Percentiles rank a stretch among this genome's conserved stretches.
phyloP scores from a whole-genome alignment of 2,797 vertebrate genomes.

The Oryzias dopingdopingensis region DNA sequence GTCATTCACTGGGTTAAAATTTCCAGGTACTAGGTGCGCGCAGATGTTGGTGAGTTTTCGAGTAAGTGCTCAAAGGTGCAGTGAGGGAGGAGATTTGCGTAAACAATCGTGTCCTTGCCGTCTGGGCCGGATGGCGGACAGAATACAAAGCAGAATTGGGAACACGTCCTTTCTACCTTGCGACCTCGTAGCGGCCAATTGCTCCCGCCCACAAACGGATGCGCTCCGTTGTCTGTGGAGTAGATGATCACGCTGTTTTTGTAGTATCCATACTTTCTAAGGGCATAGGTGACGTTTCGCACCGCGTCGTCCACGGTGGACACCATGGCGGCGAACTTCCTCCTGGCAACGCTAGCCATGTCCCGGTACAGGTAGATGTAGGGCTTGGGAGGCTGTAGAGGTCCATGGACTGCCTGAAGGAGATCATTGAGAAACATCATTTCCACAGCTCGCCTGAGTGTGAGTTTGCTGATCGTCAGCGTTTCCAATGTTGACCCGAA shows the following conservation, averaged over 20 bases:
- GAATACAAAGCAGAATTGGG: too few species aligned
- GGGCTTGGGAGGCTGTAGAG: slow-evolving; percentile 88
- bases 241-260: slow-evolving; percentile 90
- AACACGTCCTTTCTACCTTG: slow-evolving; percentile 66
- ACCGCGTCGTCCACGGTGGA: slow-evolving; percentile 95
- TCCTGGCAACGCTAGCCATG: slow-evolving; percentile 87
- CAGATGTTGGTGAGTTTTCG: too few species aligned
- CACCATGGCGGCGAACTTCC: slow-evolving; percentile 93
- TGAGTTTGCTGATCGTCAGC: too few species aligned
- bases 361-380: slow-evolving; percentile 91
- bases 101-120: too few species aligned
- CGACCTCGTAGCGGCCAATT: slow-evolving; percentile 95
- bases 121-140: background rate
- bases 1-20: too few species aligned
- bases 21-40: too few species aligned
- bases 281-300: slow-evolving; percentile 90
- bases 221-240: slow-evolving; percentile 93
- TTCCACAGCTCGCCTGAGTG: background rate
- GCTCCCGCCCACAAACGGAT: slow-evolving; percentile 94
- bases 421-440: background rate
- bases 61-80: too few species aligned
- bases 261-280: slow-evolving; percentile 91
- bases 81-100: too few species aligned
- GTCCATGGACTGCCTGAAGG: slow-evolving; percentile 88
- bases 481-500: too few species aligned